Percentiles rank a stretch among this genome's conserved stretches.
These are phyloP conservation scores for Crotalus horridus DNA, from an alignment of 2,113 vertebrate genomes.

Conservation along the genomic window DNA sequence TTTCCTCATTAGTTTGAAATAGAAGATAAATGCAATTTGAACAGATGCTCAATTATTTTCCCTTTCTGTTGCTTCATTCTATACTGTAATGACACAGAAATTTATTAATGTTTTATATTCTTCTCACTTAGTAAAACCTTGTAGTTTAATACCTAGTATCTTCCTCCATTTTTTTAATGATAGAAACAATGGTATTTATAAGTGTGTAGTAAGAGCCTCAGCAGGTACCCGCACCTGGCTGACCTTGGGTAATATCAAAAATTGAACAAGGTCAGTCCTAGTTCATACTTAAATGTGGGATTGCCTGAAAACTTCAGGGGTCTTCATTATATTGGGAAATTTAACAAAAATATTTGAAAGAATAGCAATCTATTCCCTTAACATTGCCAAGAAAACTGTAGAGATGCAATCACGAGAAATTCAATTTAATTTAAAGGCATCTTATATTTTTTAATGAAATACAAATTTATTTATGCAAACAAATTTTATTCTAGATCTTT, in stretches of 20 bases:
- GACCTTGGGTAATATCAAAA: not conserved
- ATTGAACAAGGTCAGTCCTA: not conserved
- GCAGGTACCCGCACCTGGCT: not conserved
- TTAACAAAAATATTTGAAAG: not conserved
- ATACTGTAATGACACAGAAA: slow-evolving; percentile 44
- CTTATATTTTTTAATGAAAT: not conserved
- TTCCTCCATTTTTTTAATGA: slow-evolving; percentile 23
- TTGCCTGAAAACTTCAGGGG: not conserved
- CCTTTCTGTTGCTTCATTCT: slow-evolving; percentile 37
- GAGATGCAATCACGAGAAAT: not conserved
- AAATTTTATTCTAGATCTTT: not conserved
- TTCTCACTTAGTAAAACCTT: not conserved
- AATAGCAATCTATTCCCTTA: not conserved
- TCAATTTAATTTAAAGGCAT: not conserved
- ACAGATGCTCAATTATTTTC: slow-evolving; percentile 35
- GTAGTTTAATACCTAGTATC: slow-evolving; percentile 47
- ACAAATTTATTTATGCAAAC: not conserved
- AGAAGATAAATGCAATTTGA: slow-evolving; percentile 59
- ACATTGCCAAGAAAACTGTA: not conserved
- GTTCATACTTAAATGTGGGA: not conserved
- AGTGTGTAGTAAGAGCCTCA: not conserved
- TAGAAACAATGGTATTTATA: not conserved
- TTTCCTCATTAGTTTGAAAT: slow-evolving; percentile 44
- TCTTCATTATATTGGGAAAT: not conserved
- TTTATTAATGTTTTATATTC: not conserved